These are phyloP conservation scores for Podarcis cretensis DNA, from an alignment of 2,113 vertebrate species.

Conservation along the genomic window DNA sequence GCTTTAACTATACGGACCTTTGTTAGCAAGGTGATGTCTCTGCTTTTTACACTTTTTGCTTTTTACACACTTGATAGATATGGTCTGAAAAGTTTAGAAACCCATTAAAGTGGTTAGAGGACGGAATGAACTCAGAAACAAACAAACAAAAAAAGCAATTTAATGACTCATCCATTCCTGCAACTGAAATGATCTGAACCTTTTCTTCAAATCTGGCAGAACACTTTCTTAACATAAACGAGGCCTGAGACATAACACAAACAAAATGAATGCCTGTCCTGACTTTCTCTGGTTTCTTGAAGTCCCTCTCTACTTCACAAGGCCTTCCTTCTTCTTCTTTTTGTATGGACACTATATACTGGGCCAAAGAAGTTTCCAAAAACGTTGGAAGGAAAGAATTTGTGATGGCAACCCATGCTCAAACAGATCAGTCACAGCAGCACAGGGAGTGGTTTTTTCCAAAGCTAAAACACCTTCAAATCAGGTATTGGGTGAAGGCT, in stretches of 20 bases:
- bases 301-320: background rate
- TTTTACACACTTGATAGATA: no score
- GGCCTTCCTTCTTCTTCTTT: background rate
- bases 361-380: background rate
- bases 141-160: background rate
- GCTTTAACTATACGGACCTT: no score
- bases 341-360: background rate
- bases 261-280: fast-evolving
- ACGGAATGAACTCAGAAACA: background rate
- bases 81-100: background rate
- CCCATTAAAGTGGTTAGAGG: background rate
- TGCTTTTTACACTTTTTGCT: no score
- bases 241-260: conserved; percentile 17
- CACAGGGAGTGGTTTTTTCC: background rate
- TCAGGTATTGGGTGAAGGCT: background rate
- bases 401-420: background rate
- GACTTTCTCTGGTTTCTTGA: background rate
- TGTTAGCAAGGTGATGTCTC: no score
- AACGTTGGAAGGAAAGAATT: conserved; percentile 9
- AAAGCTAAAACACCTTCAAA: background rate
- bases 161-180: background rate
- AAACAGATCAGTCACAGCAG: no score
- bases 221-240: background rate
- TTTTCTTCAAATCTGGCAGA: background rate
- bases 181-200: background rate